Evolutionary conservation across 2,888 invertebrate species (phyloP), one percentile per base, ranked within the genome.

Genomic region (Dasypolia templi): DNA sequence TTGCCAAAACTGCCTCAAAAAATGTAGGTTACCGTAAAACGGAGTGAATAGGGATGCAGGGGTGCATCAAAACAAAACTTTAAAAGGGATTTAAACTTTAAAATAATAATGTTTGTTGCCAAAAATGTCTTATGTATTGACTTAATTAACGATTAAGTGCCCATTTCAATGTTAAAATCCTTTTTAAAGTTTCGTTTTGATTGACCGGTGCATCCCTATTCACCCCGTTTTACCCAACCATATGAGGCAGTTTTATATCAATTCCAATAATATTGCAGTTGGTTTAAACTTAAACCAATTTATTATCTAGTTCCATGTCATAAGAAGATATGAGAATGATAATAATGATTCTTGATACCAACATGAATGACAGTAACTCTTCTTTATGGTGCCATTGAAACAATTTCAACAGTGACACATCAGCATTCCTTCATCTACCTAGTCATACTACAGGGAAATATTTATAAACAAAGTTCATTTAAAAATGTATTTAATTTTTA

Each of bases 401-500:
- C 1, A 39, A 39, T 66, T 26, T 26, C 29, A 44, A 32, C 55
- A 61, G 26, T 69, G 55, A 67, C 53, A 68, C 42, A 68, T 53
- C 12, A 64, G 32, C 42, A 70, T 67, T 65, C 42, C 55, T 56
- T 61, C 4, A 22, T 39, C 12, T n/a, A 39, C 9, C 5, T 46
- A 22, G 12, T 55, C 26, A 35, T 22, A 65, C 17, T 29, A 49
- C 29, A 66, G 72, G 66, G 68, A 66, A 75, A 73, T 77, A 78
- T 78, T 75, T 75, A 80, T 55, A 72, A 68, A 81, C 65, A 73
- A 76, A 62, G 32, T 70, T 81, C 73, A 74, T 87, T 85, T 66
- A 81, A 82, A 79, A 77, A 79, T 86, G 87, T 86, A 85, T 86
- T 87, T 80, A 72, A 81, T 81, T 85, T 81, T 82, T 83, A 82